Evolutionary conservation across 2,797 vertebrate species (phyloP).

Genomic region (Girardinus metallicus): DNA sequence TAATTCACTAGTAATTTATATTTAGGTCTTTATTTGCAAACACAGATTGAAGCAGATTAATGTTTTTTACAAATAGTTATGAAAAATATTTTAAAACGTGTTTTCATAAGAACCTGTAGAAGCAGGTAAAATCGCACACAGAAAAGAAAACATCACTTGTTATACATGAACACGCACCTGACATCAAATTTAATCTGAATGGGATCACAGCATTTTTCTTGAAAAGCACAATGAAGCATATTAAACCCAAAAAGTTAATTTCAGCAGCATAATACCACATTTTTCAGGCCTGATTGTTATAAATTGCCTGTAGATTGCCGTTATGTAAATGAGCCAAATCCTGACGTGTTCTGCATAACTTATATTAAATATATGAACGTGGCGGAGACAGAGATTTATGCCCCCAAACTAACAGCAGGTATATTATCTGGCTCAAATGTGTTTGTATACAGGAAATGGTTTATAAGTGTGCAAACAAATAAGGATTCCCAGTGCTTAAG

Average conservation of each 20-base stretch:
- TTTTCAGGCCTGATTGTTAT: constrained; percentile 60
- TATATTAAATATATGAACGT: constrained; percentile 27
- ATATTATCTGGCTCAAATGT: constrained; percentile 23
- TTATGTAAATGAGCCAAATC: constrained; percentile 57
- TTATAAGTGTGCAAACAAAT: constrained; percentile 56
- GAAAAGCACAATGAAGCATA: constrained; percentile 27
- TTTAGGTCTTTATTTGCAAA: constrained; percentile 3
- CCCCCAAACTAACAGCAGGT: constrained; percentile 21
- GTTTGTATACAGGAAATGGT: constrained; percentile 8
- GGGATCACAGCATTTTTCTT: constrained; percentile 13
- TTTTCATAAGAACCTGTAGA: constrained; percentile 22
- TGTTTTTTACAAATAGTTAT: not conserved
- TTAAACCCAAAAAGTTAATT: constrained; percentile 36
- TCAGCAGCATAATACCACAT: constrained; percentile 40
- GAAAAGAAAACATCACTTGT: constrained; percentile 23
- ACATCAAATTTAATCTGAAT: constrained; percentile 27
- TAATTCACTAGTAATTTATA: not conserved
- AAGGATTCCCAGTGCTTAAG: constrained; percentile 32
- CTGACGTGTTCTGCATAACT: constrained; percentile 49
- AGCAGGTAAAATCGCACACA: constrained; percentile 8
- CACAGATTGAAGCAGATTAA: not conserved
- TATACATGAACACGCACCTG: constrained; percentile 29
- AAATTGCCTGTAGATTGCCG: constrained; percentile 59
- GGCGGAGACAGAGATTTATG: constrained; percentile 49
- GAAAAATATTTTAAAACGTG: constrained; percentile 1